These are phyloP conservation scores for Naja naja DNA, from an alignment of 2,113 vertebrate genomes.

Conservation along the genomic window DNA sequence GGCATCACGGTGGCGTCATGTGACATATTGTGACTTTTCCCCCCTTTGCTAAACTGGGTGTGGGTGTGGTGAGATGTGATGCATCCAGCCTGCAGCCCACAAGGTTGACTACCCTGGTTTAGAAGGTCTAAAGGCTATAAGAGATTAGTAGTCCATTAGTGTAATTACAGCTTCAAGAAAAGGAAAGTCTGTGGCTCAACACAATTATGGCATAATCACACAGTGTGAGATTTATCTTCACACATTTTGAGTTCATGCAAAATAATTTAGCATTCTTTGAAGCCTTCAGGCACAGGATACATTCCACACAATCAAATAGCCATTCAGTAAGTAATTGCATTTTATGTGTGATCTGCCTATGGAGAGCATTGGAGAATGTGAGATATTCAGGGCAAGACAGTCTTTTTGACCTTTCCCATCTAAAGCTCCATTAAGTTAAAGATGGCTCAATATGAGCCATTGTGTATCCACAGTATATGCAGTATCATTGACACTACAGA, in stretches of 20 bases:
- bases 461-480: neutral
- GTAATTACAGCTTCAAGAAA: neutral
- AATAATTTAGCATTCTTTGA: constrained; percentile 38
- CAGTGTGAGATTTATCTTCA: constrained; percentile 17
- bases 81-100: too few species aligned
- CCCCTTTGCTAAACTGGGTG: too few species aligned
- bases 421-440: neutral
- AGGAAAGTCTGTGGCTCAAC: rapidly evolving
- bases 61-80: too few species aligned
- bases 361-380: neutral
- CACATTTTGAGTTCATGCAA: neutral
- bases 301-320: neutral
- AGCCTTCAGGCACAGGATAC: constrained; percentile 26
- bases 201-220: neutral
- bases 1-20: too few species aligned
- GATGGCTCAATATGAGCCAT: neutral
- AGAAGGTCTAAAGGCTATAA: neutral
- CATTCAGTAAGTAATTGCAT: constrained; percentile 14
- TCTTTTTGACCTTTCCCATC: neutral
- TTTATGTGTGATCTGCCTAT: neutral
- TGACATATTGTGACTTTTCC: too few species aligned
- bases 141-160: neutral
- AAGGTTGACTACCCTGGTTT: too few species aligned
- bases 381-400: neutral
- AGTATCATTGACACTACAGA: neutral